Conservation (phyloP, 2,113 vertebrate genomes). For the Campylomormyrus tamandua region DNA sequence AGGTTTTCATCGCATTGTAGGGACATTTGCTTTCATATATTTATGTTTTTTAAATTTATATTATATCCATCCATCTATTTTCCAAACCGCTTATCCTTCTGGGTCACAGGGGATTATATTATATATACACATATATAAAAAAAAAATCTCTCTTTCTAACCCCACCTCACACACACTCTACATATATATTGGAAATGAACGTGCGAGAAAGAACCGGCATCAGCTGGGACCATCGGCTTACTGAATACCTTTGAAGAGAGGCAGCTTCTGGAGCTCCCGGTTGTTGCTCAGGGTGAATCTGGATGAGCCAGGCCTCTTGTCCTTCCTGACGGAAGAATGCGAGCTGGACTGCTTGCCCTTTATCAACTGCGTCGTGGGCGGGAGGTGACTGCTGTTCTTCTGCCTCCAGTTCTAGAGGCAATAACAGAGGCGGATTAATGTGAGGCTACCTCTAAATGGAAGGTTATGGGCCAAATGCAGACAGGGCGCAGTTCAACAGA, state of each 20-base stretch:
- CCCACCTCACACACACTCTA: neutral
- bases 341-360: slow-evolving; percentile 82
- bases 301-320: slow-evolving; percentile 87
- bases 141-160: too few species aligned
- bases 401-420: slow-evolving; percentile 69
- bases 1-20: neutral
- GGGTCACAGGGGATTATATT: too few species aligned
- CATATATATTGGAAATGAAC: neutral
- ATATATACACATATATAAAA: neutral
- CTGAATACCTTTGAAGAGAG: slow-evolving; percentile 85
- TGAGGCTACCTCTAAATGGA: neutral
- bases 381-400: slow-evolving; percentile 68
- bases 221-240: neutral
- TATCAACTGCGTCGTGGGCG: slow-evolving; percentile 73
- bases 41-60: too few species aligned
- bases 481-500: neutral
- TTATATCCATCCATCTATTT: too few species aligned
- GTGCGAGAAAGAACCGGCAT: neutral
- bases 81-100: too few species aligned
- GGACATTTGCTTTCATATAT: neutral
- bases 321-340: slow-evolving; percentile 80
- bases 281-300: slow-evolving; percentile 87
- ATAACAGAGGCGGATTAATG: neutral
- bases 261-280: slow-evolving; percentile 91
- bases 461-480: neutral